These are phyloP conservation scores for Bos indicus DNA, from an alignment of 2,113 vertebrate species.

Conservation along the genomic window DNA sequence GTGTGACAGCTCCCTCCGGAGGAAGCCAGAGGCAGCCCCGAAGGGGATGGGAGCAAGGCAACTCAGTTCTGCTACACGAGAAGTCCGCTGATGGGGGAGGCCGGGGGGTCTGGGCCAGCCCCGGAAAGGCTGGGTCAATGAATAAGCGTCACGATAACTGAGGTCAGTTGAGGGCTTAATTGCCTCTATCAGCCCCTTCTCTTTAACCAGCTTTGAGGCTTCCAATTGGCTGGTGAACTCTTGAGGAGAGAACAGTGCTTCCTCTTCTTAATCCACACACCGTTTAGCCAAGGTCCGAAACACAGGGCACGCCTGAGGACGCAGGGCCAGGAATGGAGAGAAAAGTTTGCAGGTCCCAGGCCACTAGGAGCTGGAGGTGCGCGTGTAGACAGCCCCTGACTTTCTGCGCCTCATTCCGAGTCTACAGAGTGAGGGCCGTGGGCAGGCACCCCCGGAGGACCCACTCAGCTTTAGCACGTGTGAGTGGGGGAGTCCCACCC, in stretches of 20 bases:
- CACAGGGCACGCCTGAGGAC: fast-evolving
- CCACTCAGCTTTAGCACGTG: not conserved
- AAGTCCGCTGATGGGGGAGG: fast-evolving
- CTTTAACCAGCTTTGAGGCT: not conserved
- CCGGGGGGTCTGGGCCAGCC: fast-evolving
- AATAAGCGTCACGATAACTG: fast-evolving
- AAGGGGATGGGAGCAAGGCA: fast-evolving
- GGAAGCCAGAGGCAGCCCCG: fast-evolving
- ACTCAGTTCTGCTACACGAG: fast-evolving
- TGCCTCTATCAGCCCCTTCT: not conserved
- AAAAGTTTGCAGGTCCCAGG: fast-evolving
- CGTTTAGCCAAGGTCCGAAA: not conserved
- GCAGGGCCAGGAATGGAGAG: not conserved
- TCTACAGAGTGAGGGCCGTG: fast-evolving
- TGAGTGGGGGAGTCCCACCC: fast-evolving
- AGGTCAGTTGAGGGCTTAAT: not conserved
- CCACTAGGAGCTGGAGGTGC: not conserved
- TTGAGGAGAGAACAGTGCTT: not conserved
- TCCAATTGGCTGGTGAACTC: not conserved
- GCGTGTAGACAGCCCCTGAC: fast-evolving
- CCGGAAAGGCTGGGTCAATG: fast-evolving
- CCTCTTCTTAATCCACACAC: not conserved
- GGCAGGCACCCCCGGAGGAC: fast-evolving
- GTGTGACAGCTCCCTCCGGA: not conserved
- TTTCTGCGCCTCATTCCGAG: fast-evolving